Conservation (phyloP, 2,113 vertebrate genomes). For the Pygoscelis antarcticus region DNA sequence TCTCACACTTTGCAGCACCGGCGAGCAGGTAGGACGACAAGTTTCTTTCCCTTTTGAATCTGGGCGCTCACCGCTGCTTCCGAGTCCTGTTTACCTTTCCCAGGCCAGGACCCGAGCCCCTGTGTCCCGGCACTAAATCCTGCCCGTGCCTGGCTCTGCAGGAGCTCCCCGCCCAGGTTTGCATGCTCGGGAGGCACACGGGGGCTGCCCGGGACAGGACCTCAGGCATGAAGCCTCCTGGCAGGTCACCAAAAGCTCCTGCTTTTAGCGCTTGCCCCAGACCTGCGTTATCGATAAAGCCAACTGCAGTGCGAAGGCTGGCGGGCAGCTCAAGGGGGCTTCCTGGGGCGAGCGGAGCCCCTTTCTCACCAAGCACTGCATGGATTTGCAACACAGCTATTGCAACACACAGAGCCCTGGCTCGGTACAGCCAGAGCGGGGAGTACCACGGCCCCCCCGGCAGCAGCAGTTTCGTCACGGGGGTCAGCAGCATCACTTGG, state of each 20-base stretch:
- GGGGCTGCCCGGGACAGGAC: accelerated
- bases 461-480: neutral
- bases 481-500: neutral
- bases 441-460: neutral
- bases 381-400: neutral
- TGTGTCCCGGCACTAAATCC: neutral
- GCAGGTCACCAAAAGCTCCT: neutral
- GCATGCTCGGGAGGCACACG: neutral
- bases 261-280: neutral
- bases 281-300: accelerated
- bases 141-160: neutral
- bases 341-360: neutral
- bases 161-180: neutral
- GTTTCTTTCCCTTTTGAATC: neutral
- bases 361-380: neutral
- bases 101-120: neutral
- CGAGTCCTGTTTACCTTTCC: neutral
- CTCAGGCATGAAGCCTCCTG: accelerated
- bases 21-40: neutral
- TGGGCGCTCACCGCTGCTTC: accelerated
- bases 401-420: slow-evolving; percentile 40
- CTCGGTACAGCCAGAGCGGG: accelerated
- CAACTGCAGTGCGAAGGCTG: accelerated
- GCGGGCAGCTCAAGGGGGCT: neutral
- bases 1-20: neutral